Conservation (phyloP, 2,888 invertebrate genomes). For the Cosmopolites sordidus region DNA sequence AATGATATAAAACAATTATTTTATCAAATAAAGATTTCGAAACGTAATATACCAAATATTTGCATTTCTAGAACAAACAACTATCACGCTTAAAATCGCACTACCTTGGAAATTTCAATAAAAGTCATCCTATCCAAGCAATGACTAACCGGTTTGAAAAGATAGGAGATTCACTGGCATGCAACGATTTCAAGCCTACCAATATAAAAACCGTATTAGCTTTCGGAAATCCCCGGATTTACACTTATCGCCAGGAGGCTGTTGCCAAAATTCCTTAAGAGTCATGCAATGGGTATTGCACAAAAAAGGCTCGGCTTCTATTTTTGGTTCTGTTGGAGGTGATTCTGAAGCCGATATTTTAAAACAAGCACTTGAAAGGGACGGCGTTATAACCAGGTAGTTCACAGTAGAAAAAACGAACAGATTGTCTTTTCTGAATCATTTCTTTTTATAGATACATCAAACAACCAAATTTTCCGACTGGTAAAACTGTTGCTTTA, state of each 20-base stretch:
- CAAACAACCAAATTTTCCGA: conserved; percentile 42
- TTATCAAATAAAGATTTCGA: no score
- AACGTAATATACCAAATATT: no score
- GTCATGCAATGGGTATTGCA: conserved; percentile 48
- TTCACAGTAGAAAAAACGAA: neutral
- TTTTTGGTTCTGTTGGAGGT: conserved; percentile 54
- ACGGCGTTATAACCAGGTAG: conserved; percentile 45
- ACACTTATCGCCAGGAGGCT: conserved; percentile 47
- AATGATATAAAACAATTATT: no score
- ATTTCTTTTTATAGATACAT: conserved; percentile 38
- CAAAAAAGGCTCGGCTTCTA: conserved; percentile 36
- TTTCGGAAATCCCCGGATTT: conserved; percentile 47
- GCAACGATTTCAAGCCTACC: neutral
- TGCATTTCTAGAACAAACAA: no score
- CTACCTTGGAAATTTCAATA: no score
- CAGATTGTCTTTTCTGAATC: no score
- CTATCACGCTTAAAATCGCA: no score
- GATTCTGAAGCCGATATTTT: conserved; percentile 49
- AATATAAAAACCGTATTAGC: conserved; percentile 40
- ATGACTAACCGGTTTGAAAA: no score
- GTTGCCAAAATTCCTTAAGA: conserved; percentile 51
- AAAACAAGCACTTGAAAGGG: conserved; percentile 42
- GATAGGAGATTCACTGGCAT: neutral
- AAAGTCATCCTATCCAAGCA: no score
- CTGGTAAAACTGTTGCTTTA: conserved; percentile 53